Evolutionary conservation across 2,888 invertebrate species (phyloP).

Genomic region (Hyalella azteca): DNA sequence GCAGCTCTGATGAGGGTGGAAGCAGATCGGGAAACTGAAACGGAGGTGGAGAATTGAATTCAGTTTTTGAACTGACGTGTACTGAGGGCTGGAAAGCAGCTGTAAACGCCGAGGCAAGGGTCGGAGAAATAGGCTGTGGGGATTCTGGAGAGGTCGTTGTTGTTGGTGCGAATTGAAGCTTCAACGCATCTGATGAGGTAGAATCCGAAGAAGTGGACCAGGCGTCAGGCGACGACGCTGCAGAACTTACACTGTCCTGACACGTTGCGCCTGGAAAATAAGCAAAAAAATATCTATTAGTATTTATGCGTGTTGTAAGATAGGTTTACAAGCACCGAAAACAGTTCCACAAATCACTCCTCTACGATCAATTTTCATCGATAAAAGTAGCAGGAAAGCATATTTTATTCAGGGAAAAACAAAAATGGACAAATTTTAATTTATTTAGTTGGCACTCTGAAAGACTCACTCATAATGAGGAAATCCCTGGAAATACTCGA

Average conservation of each 20-base stretch:
- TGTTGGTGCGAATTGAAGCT: neutral
- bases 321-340: too few relatives aligned
- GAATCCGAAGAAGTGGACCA: neutral
- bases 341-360: too few relatives aligned
- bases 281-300: too few relatives aligned
- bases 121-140: conserved; percentile 38
- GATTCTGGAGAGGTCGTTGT: neutral
- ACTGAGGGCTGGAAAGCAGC: conserved; percentile 9
- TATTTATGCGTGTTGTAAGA: too few relatives aligned
- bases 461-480: too few relatives aligned
- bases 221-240: neutral
- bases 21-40: conserved; percentile 32
- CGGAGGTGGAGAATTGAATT: neutral
- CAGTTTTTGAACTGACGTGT: neutral
- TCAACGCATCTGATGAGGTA: neutral
- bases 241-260: neutral
- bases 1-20: conserved; percentile 33
- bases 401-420: too few relatives aligned
- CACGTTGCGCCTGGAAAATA: too few relatives aligned
- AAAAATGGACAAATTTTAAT: too few relatives aligned
- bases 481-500: too few relatives aligned
- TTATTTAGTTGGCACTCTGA: too few relatives aligned
- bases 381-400: too few relatives aligned
- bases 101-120: conserved; percentile 39
- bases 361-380: too few relatives aligned